Evolutionary conservation across 2,113 vertebrate species (phyloP).

Genomic region (Hydropotes inermis): DNA sequence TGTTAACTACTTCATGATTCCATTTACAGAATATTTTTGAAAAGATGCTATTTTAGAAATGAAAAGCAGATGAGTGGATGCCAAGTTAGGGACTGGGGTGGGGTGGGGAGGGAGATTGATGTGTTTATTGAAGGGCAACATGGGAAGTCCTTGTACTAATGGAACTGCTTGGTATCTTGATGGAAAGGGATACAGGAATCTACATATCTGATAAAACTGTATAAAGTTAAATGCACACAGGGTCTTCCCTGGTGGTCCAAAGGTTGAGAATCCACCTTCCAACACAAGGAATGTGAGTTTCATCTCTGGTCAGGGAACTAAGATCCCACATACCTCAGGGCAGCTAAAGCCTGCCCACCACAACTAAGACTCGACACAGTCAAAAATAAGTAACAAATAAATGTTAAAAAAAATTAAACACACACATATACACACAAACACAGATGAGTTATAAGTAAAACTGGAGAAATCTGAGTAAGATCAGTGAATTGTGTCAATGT

Average conservation of each 20-base stretch:
- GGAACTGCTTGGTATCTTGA: not conserved
- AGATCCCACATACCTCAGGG: not conserved
- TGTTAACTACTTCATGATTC: not conserved
- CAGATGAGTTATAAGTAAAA: not conserved
- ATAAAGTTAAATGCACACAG: not conserved
- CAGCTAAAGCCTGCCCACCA: not conserved
- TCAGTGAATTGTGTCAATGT: not conserved
- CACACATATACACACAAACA: not conserved
- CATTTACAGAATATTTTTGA: not conserved
- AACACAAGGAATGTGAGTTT: not conserved
- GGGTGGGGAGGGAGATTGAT: too few species aligned
- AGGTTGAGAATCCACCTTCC: not conserved
- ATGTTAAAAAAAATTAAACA: not conserved
- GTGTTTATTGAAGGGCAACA: not conserved
- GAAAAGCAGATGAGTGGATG: not conserved
- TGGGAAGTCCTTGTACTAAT: rapidly evolving
- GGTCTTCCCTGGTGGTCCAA: not conserved
- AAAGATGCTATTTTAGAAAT: not conserved
- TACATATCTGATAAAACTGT: not conserved
- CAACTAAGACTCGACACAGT: not conserved
- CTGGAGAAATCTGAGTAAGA: not conserved
- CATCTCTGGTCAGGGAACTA: not conserved
- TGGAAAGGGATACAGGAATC: not conserved
- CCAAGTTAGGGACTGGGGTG: not conserved
- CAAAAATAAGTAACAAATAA: not conserved